phyloP scores from a whole-genome alignment of 2,888 invertebrate species.

The Stramonita haemastoma region DNA sequence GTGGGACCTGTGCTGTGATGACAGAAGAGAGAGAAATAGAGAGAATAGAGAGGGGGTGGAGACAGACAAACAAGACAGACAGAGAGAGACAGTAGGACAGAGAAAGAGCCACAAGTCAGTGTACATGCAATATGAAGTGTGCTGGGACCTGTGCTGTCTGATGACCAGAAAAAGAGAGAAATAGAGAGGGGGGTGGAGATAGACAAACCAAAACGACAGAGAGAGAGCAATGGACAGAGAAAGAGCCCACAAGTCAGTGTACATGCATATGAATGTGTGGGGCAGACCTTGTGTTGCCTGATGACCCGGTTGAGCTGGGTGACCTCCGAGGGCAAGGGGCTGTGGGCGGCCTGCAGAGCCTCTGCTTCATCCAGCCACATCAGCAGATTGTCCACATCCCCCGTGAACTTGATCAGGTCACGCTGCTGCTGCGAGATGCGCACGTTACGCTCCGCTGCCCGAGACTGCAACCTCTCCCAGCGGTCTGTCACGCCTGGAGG shows the following conservation, averaged over 20 bases:
- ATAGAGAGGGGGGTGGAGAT: too few species aligned
- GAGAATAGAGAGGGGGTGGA: too few species aligned
- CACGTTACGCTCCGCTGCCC: slow-evolving; percentile 66
- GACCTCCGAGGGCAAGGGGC: slow-evolving; percentile 64
- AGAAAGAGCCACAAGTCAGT: neutral
- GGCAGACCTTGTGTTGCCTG: slow-evolving; percentile 83
- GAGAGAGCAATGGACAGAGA: neutral
- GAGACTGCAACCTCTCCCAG: slow-evolving; percentile 72
- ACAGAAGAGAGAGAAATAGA: too few species aligned
- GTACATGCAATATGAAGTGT: too few species aligned
- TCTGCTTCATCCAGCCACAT: slow-evolving; percentile 75
- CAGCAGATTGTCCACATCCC: slow-evolving; percentile 71
- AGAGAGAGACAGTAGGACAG: too few species aligned
- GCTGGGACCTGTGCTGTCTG: slow-evolving; percentile 83
- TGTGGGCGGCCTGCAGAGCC: slow-evolving; percentile 58
- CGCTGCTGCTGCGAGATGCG: slow-evolving; percentile 84
- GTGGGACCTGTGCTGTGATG: too few species aligned
- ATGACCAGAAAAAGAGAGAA: too few species aligned
- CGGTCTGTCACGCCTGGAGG: slow-evolving; percentile 59
- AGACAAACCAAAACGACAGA: too few species aligned
- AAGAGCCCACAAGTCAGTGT: neutral
- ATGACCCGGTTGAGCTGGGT: slow-evolving; percentile 80
- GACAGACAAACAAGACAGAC: too few species aligned
- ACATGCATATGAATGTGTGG: too few species aligned
- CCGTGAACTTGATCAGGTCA: slow-evolving; percentile 71